Base-by-base conservation (phyloP, 2,888 invertebrate species). In the Zaprionus bogoriensis region DNA sequence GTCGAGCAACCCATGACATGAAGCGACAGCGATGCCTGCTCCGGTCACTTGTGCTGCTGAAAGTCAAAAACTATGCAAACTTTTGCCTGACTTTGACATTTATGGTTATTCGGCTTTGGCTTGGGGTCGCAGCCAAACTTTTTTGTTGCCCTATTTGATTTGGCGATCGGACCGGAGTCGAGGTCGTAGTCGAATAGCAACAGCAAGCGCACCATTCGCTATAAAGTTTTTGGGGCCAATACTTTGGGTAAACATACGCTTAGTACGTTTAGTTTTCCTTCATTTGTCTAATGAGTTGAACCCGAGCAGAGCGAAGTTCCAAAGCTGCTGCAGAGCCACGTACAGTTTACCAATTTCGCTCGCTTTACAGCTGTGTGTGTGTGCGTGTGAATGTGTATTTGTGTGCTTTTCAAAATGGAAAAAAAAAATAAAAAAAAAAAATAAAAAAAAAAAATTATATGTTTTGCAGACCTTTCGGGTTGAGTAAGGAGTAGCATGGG, bases 31-130 rank as follows among this genome's bases (percentile, higher is more conserved):
- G 23, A 46, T 7, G 22, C n/a, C 38, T 52, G 44, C 55, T 53
- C n/a, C 32, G 47, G 53, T 27, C 61, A 46, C 30, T 58, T 51
- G 41, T 61, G 63, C 66, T 74, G 70, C 70, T 67, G 77, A 77
- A 84, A 83, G 77, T 83, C 83, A 87, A 76, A 77, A 85, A 87
- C 83, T 88, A 82, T 87, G 76, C 78, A 79, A 88, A 87, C 80
- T 88, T 87, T 85, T 74, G 67, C 62, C 77, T 79, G 78, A 83
- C 78, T 87, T 86, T 87, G 88, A 88, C 88, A 87, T 88, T 88
- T 88, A 88, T 88, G 87, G 87, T 87, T 88, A 81, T 77, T 61
- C 54, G 63, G 69, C 45, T 50, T 42, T 17, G 12, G 32, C n/a
- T n/a, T 39, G 46, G 63, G 60, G 39, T 42, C 36, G 61, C 46